Percentiles rank a stretch among this genome's conserved stretches.
phyloP scores from a whole-genome alignment of 37 sponge, comb jelly and placozoan genomes.

The Halisarca cf. caerulea region DNA sequence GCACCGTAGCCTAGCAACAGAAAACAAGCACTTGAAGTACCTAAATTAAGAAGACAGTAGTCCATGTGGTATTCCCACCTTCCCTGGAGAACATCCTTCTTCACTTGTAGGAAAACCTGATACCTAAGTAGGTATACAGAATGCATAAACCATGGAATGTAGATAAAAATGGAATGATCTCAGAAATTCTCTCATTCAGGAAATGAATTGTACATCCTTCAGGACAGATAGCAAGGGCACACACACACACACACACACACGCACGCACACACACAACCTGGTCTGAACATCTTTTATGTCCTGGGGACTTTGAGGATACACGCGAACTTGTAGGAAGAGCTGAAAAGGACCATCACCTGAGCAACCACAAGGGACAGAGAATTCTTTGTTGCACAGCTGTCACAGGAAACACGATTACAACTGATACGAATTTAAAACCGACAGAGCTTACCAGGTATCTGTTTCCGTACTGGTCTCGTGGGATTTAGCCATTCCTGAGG shows the following conservation, averaged over 20 bases:
- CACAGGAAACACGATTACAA: background rate
- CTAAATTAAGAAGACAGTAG: background rate
- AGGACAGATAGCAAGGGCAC: too few relatives aligned
- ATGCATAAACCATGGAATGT: too few relatives aligned
- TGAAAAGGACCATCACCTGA: background rate
- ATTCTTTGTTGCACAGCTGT: too few relatives aligned
- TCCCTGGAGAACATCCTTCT: conserved; percentile 46
- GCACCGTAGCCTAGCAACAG: conserved; percentile 23
- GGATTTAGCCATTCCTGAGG: conserved; percentile 57
- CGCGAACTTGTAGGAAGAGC: conserved; percentile 19
- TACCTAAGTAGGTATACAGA: conserved; percentile 41
- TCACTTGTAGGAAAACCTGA: conserved; percentile 53
- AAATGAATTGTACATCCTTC: too few relatives aligned
- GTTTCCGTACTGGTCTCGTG: conserved; percentile 59
- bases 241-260: background rate
- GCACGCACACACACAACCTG: background rate
- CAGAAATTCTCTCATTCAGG: too few relatives aligned
- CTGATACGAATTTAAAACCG: too few relatives aligned
- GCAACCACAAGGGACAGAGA: background rate
- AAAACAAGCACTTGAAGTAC: background rate
- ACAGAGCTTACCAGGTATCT: conserved; percentile 62
- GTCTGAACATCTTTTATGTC: background rate
- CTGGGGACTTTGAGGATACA: conserved; percentile 11
- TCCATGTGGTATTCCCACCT: conserved; percentile 24
- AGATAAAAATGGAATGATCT: too few relatives aligned